Conservation (phyloP, 2,888 invertebrate genomes). For the Augochlorella aurata region DNA sequence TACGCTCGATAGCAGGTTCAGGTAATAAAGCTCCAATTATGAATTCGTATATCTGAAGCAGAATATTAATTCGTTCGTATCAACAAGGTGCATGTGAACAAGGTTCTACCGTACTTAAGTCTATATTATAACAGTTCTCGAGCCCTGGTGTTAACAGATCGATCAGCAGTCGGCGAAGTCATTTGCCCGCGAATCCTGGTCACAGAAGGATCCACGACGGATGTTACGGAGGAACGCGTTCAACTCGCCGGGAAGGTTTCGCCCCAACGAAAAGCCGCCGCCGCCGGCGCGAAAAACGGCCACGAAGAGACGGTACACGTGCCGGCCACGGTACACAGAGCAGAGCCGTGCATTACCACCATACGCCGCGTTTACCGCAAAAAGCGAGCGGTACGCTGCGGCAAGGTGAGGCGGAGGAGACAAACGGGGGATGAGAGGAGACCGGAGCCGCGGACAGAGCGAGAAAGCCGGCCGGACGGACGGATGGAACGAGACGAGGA, state of each 20-base stretch:
- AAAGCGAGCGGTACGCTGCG: conserved; percentile 36
- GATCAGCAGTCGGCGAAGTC: too few species aligned
- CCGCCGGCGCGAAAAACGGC: conserved; percentile 43
- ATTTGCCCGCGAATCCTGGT: neutral
- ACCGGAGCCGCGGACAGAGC: neutral
- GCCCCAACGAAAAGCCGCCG: conserved; percentile 33
- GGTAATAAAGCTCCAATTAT: too few species aligned
- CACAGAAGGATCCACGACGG: neutral
- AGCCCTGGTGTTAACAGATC: too few species aligned
- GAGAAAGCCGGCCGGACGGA: conserved; percentile 2
- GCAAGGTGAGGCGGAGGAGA: conserved; percentile 26
- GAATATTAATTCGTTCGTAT: too few species aligned
- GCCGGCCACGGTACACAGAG: conserved; percentile 32
- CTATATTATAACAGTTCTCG: too few species aligned
- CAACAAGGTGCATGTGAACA: too few species aligned
- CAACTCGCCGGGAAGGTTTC: conserved; percentile 34
- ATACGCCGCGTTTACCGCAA: conserved; percentile 51
- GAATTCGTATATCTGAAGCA: too few species aligned
- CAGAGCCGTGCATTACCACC: conserved; percentile 55
- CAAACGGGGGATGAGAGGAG: neutral
- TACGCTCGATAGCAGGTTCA: too few species aligned
- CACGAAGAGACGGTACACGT: conserved; percentile 52
- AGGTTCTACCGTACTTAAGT: too few species aligned
- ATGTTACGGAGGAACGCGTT: conserved; percentile 11
- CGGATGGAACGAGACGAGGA: neutral